A percentile compares a stretch with the other conserved stretches of the same genome.
These are phyloP conservation scores for Drosophila watanabei DNA, from an alignment of 1,140 invertebrate species.

Conservation along the genomic window DNA sequence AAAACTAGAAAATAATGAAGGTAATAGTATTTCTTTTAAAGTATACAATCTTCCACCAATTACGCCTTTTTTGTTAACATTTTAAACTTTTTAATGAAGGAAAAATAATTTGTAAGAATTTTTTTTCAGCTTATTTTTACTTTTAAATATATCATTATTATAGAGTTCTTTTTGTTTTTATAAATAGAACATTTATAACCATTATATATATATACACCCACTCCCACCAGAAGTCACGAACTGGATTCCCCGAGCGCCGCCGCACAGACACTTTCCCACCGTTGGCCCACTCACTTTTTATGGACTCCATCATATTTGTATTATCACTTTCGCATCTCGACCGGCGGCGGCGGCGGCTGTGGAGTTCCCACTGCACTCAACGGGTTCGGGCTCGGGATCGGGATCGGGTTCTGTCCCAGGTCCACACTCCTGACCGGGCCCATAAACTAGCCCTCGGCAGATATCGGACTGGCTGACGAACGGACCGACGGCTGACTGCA, in stretches of 20 bases:
- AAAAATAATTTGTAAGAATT: not conserved
- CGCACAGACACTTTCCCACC: slow-evolving; percentile 43
- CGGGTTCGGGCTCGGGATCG: slow-evolving; percentile 8
- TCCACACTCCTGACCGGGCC: slow-evolving; percentile 38
- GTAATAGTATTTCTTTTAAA: too few relatives aligned
- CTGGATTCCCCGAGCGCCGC: slow-evolving; percentile 20
- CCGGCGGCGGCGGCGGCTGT: slow-evolving; percentile 29
- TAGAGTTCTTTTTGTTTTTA: not conserved
- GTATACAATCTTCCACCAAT: not conserved
- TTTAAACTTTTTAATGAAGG: not conserved
- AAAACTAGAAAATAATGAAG: not conserved
- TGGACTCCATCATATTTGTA: slow-evolving; percentile 53
- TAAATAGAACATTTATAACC: slow-evolving; percentile 32
- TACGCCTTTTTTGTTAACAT: not conserved
- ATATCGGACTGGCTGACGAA: slow-evolving; percentile 21
- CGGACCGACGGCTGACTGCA: slow-evolving; percentile 23
- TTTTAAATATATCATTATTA: not conserved
- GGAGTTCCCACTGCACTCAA: slow-evolving; percentile 49
- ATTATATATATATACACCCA: slow-evolving; percentile 7
- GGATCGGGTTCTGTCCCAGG: slow-evolving; percentile 19
- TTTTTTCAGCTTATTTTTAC: not conserved
- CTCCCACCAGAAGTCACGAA: slow-evolving; percentile 40
- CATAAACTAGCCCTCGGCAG: slow-evolving; percentile 53
- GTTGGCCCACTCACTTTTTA: slow-evolving; percentile 54
- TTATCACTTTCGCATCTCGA: slow-evolving; percentile 48